Evolutionary conservation across 2,113 vertebrate species (phyloP).

Genomic region (Elephas maximus): DNA sequence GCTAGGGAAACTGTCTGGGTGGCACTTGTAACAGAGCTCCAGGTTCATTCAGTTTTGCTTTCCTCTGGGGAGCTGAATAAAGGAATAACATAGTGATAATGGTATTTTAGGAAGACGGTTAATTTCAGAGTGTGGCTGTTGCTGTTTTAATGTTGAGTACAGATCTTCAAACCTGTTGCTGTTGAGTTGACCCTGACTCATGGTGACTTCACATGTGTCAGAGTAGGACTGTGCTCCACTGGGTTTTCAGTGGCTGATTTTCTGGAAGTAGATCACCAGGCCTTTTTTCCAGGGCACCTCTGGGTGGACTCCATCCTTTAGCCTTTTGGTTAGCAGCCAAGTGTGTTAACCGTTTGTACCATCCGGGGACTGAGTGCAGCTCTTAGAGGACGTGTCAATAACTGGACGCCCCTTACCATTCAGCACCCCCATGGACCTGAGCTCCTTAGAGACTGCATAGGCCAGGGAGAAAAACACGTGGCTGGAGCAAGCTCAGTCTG

Average conservation of each 20-base stretch:
- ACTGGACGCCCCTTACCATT: fast-evolving
- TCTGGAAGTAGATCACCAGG: background rate
- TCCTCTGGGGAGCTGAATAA: background rate
- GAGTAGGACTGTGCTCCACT: background rate
- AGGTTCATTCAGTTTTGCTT: background rate
- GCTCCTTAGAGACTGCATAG: background rate
- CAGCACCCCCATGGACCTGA: too few species aligned
- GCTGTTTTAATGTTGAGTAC: background rate
- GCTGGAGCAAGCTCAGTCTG: background rate
- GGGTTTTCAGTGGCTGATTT: background rate
- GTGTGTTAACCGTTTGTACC: background rate
- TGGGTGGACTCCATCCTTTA: background rate
- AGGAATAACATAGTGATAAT: background rate
- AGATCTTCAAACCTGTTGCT: background rate
- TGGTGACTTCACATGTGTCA: background rate
- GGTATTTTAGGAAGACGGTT: background rate
- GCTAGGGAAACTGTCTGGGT: background rate
- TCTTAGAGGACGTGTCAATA: too few species aligned
- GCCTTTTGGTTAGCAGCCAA: background rate
- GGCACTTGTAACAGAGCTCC: background rate
- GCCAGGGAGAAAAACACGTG: background rate
- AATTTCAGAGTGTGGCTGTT: background rate
- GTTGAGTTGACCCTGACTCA: background rate
- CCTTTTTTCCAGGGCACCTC: background rate
- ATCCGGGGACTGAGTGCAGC: background rate